Conservation (phyloP, 2,113 vertebrate species). For the Zingel zingel region DNA sequence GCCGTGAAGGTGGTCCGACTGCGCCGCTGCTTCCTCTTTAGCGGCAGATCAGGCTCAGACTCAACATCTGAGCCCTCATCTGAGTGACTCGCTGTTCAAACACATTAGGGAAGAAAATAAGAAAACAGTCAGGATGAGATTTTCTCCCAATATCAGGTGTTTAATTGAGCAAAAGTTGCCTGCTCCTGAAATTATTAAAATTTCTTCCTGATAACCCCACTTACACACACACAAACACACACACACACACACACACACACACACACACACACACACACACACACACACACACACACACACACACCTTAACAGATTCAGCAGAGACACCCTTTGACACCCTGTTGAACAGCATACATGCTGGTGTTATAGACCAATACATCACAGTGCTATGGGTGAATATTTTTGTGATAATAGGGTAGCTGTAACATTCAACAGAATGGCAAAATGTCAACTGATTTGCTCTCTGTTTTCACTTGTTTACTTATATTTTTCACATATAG, state of each 20-base stretch:
- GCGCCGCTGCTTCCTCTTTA: slow-evolving; percentile 95
- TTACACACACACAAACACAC: background rate
- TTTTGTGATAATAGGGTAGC: background rate
- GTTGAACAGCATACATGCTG: background rate
- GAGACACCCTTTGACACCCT: background rate
- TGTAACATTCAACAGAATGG: background rate
- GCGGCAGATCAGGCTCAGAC: slow-evolving; percentile 93
- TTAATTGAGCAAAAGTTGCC: background rate
- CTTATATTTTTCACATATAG: background rate
- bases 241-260: no score
- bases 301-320: no score
- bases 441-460: background rate
- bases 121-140: background rate
- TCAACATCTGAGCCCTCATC: slow-evolving; percentile 96
- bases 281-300: no score
- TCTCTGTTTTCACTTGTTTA: slow-evolving; percentile 12
- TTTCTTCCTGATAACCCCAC: background rate
- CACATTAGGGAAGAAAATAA: background rate
- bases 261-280: no score
- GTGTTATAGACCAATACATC: background rate
- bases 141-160: background rate
- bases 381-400: background rate
- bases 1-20: slow-evolving; percentile 96
- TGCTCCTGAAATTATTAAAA: background rate
- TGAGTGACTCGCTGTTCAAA: slow-evolving; percentile 88